Percentiles rank a stretch among this genome's conserved stretches.
These are phyloP conservation scores for Xiphophorus maculatus DNA, from an alignment of 2,113 vertebrate genomes.

Conservation along the genomic window DNA sequence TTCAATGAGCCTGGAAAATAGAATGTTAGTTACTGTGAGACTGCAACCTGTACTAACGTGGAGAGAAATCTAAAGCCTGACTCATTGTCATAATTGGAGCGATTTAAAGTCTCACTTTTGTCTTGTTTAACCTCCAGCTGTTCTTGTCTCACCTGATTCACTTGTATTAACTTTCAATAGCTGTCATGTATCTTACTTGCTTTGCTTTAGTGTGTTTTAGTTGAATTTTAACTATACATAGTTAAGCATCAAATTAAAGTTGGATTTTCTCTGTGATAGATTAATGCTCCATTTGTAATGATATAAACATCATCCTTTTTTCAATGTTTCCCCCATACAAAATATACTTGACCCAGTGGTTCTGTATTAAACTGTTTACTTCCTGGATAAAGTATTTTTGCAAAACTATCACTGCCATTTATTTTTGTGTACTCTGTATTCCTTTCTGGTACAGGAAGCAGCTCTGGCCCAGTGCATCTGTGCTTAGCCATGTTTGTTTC, in stretches of 20 bases:
- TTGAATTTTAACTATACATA: not conserved
- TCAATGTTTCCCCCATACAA: too few relatives aligned
- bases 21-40: not conserved
- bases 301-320: not conserved
- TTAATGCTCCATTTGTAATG: not conserved
- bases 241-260: not conserved
- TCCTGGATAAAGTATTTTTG: too few relatives aligned
- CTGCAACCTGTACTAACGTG: not conserved
- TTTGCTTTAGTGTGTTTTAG: not conserved
- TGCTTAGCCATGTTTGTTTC: not conserved
- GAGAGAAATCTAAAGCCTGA: not conserved
- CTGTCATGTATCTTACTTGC: not conserved
- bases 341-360: not conserved
- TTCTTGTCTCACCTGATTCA: not conserved
- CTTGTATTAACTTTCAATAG: not conserved
- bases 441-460: not conserved
- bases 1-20: not conserved
- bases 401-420: not conserved
- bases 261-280: not conserved
- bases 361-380: not conserved
- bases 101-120: not conserved
- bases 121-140: not conserved
- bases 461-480: not conserved
- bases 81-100: not conserved
- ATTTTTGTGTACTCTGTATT: not conserved